phyloP scores from a whole-genome alignment of 2,113 vertebrate species.

The Colossoma macropomum region DNA sequence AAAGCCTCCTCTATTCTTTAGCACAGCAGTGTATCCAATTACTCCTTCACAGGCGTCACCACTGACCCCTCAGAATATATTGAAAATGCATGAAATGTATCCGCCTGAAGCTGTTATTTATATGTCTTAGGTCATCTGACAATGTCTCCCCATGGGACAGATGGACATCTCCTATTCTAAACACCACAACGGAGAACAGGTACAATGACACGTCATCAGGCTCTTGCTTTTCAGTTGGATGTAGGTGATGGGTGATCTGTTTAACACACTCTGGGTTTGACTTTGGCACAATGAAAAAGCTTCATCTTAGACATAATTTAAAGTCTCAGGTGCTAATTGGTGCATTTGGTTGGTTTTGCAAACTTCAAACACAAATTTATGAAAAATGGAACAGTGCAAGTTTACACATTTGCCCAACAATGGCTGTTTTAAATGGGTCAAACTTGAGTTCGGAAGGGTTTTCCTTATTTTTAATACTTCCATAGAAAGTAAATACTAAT shows the following conservation, averaged over 20 bases:
- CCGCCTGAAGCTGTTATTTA: background rate
- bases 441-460: too few species aligned
- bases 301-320: too few species aligned
- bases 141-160: constrained; percentile 71
- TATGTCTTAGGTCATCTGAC: constrained; percentile 65
- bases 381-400: too few species aligned
- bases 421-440: too few species aligned
- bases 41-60: constrained; percentile 29
- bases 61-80: constrained; percentile 34
- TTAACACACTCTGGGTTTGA: background rate
- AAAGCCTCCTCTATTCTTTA: background rate
- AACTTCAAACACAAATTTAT: too few species aligned
- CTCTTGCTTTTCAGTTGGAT: background rate
- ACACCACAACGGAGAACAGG: constrained; percentile 58
- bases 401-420: too few species aligned
- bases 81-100: constrained; percentile 18
- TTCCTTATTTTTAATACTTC: too few species aligned
- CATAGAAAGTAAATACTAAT: too few species aligned
- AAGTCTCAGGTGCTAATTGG: too few species aligned
- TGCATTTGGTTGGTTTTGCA: too few species aligned
- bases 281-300: background rate
- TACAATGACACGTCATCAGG: constrained; percentile 38
- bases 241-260: background rate
- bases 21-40: constrained; percentile 8
- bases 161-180: constrained; percentile 72